phyloP scores from a whole-genome alignment of 2,797 vertebrate genomes.

The Furcifer pardalis region DNA sequence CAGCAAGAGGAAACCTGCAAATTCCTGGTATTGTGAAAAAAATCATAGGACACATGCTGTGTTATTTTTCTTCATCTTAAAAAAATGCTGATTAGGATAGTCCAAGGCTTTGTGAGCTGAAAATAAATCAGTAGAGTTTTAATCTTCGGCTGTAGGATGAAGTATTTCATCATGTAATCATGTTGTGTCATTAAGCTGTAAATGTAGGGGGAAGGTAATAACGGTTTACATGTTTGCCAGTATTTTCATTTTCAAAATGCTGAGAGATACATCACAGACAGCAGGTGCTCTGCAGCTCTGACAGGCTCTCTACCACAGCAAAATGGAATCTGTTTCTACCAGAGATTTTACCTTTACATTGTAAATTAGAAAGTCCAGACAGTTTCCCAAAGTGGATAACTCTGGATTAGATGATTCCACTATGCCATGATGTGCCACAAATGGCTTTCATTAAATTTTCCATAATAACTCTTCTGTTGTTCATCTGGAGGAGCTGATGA shows the following conservation, averaged over 20 bases:
- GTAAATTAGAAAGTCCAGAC: neutral
- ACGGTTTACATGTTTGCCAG: conserved; percentile 14
- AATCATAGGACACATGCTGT: neutral
- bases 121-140: conserved; percentile 25
- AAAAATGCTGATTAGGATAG: neutral
- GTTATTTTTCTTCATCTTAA: neutral
- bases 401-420: neutral
- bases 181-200: conserved; percentile 22
- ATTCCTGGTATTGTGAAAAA: conserved; percentile 4
- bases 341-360: neutral
- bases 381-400: neutral
- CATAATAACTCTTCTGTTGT: neutral
- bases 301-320: neutral
- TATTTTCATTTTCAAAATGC: conserved; percentile 33
- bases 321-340: neutral
- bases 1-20: conserved; percentile 16
- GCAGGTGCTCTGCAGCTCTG: neutral
- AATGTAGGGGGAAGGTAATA: conserved; percentile 19
- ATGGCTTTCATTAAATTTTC: neutral
- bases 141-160: conserved; percentile 29
- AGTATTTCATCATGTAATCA: conserved; percentile 25
- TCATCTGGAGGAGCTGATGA: neutral
- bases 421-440: neutral
- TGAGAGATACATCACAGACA: conserved; percentile 19
- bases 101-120: conserved; percentile 21